phyloP scores from a whole-genome alignment of 1,140 invertebrate genomes.

The Odontomachus brunneus region DNA sequence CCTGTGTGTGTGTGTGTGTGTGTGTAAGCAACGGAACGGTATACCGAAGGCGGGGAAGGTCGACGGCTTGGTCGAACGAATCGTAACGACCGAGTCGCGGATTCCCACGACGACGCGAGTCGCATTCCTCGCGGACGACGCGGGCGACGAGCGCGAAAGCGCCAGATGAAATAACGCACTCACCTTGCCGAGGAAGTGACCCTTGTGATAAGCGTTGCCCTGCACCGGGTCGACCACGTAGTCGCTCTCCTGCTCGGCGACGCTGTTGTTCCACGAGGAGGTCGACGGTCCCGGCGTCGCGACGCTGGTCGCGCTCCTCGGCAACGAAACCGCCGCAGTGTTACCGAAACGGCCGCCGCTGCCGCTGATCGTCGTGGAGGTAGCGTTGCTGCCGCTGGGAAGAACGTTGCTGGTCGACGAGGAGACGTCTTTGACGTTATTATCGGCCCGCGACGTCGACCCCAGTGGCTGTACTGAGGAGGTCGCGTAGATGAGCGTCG shows the following conservation, averaged over 20 bases:
- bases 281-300: slow-evolving; percentile 65
- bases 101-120: slow-evolving; percentile 33
- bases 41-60: slow-evolving; percentile 33
- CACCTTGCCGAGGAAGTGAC: slow-evolving; percentile 87
- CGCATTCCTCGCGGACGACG: slow-evolving; percentile 50
- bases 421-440: slow-evolving; percentile 51
- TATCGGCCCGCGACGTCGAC: slow-evolving; percentile 63
- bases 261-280: slow-evolving; percentile 72
- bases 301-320: slow-evolving; percentile 49
- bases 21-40: slow-evolving; percentile 9
- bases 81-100: slow-evolving; percentile 10
- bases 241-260: slow-evolving; percentile 82
- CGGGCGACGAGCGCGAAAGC: slow-evolving; percentile 26
- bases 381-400: slow-evolving; percentile 47
- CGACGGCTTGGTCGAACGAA: slow-evolving; percentile 6
- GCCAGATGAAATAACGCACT: slow-evolving; percentile 28
- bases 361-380: slow-evolving; percentile 55
- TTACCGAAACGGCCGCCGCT: slow-evolving; percentile 57
- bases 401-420: slow-evolving; percentile 40
- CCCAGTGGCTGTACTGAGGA: slow-evolving; percentile 61
- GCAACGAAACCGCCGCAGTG: slow-evolving; percentile 40
- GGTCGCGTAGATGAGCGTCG: slow-evolving; percentile 59
- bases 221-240: slow-evolving; percentile 86
- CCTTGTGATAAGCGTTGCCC: slow-evolving; percentile 86
- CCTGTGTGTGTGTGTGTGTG: no score